Percentiles rank a stretch among this genome's conserved stretches.
Conservation (phyloP, 2,888 invertebrate genomes). For the Himalopsyche kuldschensis region DNA sequence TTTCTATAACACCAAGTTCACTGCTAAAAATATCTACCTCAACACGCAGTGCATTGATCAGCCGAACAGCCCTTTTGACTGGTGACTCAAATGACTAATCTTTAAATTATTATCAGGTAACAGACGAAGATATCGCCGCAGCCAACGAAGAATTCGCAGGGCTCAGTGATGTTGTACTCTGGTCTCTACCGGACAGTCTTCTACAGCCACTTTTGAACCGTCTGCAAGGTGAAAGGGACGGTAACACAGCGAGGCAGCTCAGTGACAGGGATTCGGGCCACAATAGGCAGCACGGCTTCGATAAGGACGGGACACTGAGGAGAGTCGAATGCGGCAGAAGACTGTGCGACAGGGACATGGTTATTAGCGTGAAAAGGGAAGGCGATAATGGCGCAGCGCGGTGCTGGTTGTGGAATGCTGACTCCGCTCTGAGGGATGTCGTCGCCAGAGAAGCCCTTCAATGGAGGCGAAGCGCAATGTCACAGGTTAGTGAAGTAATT, state of each 20-base stretch:
- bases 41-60: too few species aligned
- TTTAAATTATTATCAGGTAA: slow-evolving; percentile 61
- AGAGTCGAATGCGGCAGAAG: neutral
- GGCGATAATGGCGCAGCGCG: slow-evolving; percentile 56
- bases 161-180: slow-evolving; percentile 76
- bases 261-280: neutral
- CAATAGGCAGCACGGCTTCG: neutral
- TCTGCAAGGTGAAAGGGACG: slow-evolving; percentile 62
- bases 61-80: too few species aligned
- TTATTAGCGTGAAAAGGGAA: neutral
- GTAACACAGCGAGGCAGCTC: neutral
- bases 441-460: slow-evolving; percentile 86
- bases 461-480: slow-evolving; percentile 67
- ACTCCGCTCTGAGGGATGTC: slow-evolving; percentile 76
- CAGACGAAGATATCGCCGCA: slow-evolving; percentile 67
- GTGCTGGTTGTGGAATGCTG: slow-evolving; percentile 72
- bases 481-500: slow-evolving; percentile 50
- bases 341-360: slow-evolving; percentile 3
- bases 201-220: slow-evolving; percentile 76
- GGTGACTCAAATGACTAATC: too few species aligned
- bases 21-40: too few species aligned
- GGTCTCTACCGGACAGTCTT: slow-evolving; percentile 77
- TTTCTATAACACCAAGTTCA: too few species aligned
- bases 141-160: slow-evolving; percentile 74
- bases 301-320: neutral